Conservation (phyloP, 2,113 vertebrate species). For the Delphinapterus leucas region DNA sequence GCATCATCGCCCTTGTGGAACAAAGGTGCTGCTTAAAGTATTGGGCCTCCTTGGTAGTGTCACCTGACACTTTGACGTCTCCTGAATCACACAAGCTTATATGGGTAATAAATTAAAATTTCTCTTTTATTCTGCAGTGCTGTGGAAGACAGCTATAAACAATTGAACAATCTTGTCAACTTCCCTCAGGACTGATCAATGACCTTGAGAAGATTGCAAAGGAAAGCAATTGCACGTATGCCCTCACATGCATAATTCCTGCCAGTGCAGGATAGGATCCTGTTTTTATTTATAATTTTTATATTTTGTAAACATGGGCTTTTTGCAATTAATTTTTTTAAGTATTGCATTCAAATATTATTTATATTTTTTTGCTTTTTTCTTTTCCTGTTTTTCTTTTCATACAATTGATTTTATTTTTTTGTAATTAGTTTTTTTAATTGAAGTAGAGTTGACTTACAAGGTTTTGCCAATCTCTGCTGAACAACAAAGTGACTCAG, state of each 20-base stretch:
- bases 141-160: neutral
- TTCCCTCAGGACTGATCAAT: neutral
- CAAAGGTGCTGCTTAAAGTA: rapidly evolving
- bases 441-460: too few species aligned
- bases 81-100: neutral
- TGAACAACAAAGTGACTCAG: too few species aligned
- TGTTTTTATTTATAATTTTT: neutral
- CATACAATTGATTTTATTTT: too few species aligned
- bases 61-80: neutral
- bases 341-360: neutral
- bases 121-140: neutral
- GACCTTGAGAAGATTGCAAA: neutral
- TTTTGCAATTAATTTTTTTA: neutral
- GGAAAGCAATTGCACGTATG: too few species aligned
- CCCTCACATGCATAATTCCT: too few species aligned
- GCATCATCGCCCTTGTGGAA: neutral
- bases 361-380: neutral
- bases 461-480: too few species aligned
- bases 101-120: neutral
- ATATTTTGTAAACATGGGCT: neutral
- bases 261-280: neutral
- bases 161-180: neutral
- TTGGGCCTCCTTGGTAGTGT: neutral
- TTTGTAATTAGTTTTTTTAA: too few species aligned
- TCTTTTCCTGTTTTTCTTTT: too few species aligned